A percentile compares a stretch with the other conserved stretches of the same genome.
phyloP scores from a whole-genome alignment of 2,113 vertebrate species.

The Rhodinocichla rosea region DNA sequence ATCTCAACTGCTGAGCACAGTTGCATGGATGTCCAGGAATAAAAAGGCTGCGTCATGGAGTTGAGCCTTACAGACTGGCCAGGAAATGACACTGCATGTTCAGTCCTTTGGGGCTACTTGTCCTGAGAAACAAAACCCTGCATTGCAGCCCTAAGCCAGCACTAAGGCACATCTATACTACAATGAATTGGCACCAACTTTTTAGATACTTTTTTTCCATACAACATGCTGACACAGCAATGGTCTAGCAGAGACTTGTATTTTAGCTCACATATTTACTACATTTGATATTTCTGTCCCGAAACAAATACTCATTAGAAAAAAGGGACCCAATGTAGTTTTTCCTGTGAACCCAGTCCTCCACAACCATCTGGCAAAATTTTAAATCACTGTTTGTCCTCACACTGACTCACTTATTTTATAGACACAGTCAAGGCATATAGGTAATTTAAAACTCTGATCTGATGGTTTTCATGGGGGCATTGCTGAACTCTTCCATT shows the following conservation, averaged over 20 bases:
- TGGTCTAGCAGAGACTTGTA: neutral
- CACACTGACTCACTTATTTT: neutral
- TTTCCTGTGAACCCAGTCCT: neutral
- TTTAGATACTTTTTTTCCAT: neutral
- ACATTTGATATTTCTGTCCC: neutral
- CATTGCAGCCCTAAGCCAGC: neutral
- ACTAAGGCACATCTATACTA: neutral
- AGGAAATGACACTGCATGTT: neutral
- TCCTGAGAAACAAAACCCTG: neutral
- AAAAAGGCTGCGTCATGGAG: rapidly evolving
- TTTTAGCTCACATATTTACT: neutral
- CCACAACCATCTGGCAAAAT: neutral
- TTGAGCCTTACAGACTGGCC: rapidly evolving
- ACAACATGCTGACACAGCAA: neutral
- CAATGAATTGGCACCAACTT: neutral
- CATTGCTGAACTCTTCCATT: neutral
- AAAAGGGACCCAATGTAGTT: neutral
- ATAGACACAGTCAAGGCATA: neutral
- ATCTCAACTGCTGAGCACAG: neutral
- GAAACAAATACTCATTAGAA: neutral
- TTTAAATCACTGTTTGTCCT: neutral
- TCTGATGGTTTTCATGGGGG: neutral
- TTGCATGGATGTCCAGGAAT: neutral
- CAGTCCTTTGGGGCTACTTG: neutral
- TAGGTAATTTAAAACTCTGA: neutral